Evolutionary conservation across 2,113 vertebrate genomes (phyloP), one percentile per base, ranked within the genome.

Genomic region (Orthonyx spaldingii): DNA sequence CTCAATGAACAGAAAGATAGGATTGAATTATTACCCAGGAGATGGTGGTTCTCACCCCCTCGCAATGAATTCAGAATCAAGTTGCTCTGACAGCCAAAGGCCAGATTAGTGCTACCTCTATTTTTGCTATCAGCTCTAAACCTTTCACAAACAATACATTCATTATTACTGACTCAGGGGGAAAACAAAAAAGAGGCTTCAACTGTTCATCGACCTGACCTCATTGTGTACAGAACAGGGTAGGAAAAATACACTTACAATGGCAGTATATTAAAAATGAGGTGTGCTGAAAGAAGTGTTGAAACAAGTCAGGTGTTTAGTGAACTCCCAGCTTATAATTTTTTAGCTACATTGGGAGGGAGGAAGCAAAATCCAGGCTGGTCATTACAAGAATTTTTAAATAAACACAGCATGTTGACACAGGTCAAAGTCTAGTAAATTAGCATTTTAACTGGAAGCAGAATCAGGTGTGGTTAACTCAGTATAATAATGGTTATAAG

Each of bases 1-100:
- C 55, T 96, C 84, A 95, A 89, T 86, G 90, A 96, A 64, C 74
- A 93, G 93, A 89, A 92, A 97, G 91, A 93, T 82, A 94, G 65
- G 59, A 95, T 85, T 95, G 88, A 90, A 75, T 93, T 95, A 93
- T 94, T 96, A 95, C 83, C n/a, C 61, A 85, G 63, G 93, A 97
- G 60, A 91, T 93, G 41, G 37, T 94, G 41, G 84, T 91, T 91
- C 88, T 95, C 71, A 57, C 22, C 50, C 75, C 47, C 65, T 79
- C 0, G 8, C 77, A 93, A 68, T 97, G 82, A 97, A 95, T 93
- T 96, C 70, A 74, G 66, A 92, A 96, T 94, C 89, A 91, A 94
- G 68, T 81, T 97, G 60, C 47, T 95, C 82, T 97, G 91, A 95
- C 78, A 97, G 85, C 57, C 89, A 95, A 94, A 95, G 80, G n/a